Evolutionary conservation across 2,888 invertebrate genomes (phyloP), one percentile per base, ranked within the genome.

Genomic region (Cheilosia vernalis): DNA sequence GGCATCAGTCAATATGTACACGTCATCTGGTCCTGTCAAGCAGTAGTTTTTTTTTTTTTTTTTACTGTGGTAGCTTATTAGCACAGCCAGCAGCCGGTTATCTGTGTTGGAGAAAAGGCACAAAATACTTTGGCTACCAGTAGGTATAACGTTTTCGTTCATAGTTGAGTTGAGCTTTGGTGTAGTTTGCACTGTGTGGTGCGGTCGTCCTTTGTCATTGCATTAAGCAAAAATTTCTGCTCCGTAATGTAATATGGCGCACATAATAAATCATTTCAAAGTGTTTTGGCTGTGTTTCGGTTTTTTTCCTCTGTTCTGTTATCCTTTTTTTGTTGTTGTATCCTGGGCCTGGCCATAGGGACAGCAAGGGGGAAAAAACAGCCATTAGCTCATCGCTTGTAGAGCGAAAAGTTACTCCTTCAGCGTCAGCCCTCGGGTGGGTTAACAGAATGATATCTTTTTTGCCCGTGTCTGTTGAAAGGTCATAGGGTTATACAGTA

Each of bases 191-290:
- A 67, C 47, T 19, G 9, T 47, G 9, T 44, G 44, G 19, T 30
- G 56, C 60, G 15, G 80, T 76, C 77, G 67, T 72, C 85, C 72
- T 81, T 72, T 85, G 72, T 81, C 72, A 85, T 72, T 81, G 81
- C 77, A 85, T 72, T 77, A 72, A 81, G 81, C 58, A 66, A 56
- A 81, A 72, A 85, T 76, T 76, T 81, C 55, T 81, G 85, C 85
- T 24, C 44, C 53, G 70, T 84, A 84, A 80, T 85, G 85, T 85
- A 67, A 81, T 85, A 73, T 72, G 72, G 81, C 85, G 80, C 76
- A 81, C 76, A 70, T 85, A 85, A 85, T 85, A 85, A 85, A 85
- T 85, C 85, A 85, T 85, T 77, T 67, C 56, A 64, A 72, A 81
- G 72, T 66, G 70, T 77, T 81, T 85, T 67, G 77, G 66, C 72